Base-by-base conservation (phyloP, 2,888 invertebrate genomes). In the Erebia palarica region DNA sequence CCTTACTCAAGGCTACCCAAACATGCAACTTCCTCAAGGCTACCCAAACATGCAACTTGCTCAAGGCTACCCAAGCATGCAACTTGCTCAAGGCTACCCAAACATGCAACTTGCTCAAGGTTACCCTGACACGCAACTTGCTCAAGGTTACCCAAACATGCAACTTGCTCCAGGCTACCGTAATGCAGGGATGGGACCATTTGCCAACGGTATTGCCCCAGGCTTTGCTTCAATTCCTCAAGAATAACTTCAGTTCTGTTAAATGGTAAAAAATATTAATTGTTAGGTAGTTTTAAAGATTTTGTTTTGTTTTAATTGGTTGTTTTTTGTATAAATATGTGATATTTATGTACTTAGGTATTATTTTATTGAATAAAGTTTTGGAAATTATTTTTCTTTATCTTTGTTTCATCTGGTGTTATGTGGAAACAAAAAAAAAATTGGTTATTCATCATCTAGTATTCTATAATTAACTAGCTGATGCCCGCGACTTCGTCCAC, bases 31-130 rank as follows among this genome's bases (percentile, higher is more conserved):
- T 14, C 44, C 65, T 57, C 57, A 55, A 13, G 65, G 42, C 0
- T 65, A 57, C 65, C 44, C 65, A 13, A 65, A 65, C 47, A 47
- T 61, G 44, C 61, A 8, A 16, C 3, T 63, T 13, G 63, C 53
- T 16, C 44, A 27, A 13, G 67, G 36, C 1, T 68, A 68, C 59
- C 59, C 58, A 14, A 51, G 47, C 18, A 16, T n/a, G 53, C 53
- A 36, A 11, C 58, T 57, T 16, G 69, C 53, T 36, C 59, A 42
- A 36, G 55, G 14, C 1, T 55, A 64, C 47, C 55, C 58, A 44
- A 44, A 65, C n/a, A 42, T 55, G 27, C 44, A 11, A 49, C 14
- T 36, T 36, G 60, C 53, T 36, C 44, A 47, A 27, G 67, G n/a
- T 13, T 68, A 60, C 59, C 67, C 58, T 3, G 36, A 57, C 21